Evolutionary conservation across 2,113 vertebrate species (phyloP).

Genomic region (Phrynosoma blainvillii): DNA sequence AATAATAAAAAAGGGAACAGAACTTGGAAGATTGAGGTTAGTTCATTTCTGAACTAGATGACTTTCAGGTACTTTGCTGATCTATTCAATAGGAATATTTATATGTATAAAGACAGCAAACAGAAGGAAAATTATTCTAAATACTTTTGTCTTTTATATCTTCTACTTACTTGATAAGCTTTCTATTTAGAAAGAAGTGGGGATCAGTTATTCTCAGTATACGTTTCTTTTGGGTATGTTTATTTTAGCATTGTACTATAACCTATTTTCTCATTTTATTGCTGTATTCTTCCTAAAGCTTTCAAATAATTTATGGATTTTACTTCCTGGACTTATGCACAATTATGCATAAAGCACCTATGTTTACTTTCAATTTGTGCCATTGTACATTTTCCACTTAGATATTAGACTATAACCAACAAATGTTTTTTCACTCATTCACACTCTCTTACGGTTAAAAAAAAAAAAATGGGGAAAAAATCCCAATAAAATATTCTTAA

Average conservation of each 20-base stretch:
- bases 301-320: constrained; percentile 19
- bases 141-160: not conserved
- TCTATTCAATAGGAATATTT: not conserved
- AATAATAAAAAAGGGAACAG: not conserved
- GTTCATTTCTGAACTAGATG: not conserved
- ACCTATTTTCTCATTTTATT: constrained; percentile 21
- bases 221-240: not conserved
- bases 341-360: constrained; percentile 19
- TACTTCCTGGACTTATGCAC: not conserved
- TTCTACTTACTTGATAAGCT: not conserved
- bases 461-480: not conserved
- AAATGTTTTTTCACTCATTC: not conserved
- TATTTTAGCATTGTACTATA: not conserved
- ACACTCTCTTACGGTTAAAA: not conserved
- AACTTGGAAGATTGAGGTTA: not conserved
- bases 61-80: not conserved
- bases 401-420: constrained; percentile 8
- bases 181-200: not conserved
- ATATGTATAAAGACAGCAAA: not conserved
- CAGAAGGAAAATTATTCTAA: not conserved
- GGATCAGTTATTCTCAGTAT: not conserved
- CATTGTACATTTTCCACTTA: constrained; percentile 10
- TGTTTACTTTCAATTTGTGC: not conserved
- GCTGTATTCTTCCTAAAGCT: not conserved
- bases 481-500: constrained; percentile 21